A percentile compares a stretch with the other conserved stretches of the same genome.
Conservation (phyloP, 2,797 vertebrate species). For the Sphaeramia orbicularis region DNA sequence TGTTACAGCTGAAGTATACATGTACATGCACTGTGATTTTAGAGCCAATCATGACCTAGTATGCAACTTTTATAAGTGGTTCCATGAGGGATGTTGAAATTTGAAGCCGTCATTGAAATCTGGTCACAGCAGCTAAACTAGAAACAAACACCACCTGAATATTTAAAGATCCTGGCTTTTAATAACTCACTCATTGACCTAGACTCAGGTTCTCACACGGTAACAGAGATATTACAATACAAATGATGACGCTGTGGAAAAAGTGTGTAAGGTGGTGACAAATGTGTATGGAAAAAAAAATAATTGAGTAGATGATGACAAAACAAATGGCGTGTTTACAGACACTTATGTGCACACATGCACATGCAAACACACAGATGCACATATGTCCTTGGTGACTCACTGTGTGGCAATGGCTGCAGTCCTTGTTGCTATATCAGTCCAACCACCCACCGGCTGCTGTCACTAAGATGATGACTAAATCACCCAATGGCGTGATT, state of each 20-base stretch:
- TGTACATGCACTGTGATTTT: too few relatives aligned
- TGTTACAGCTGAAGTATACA: too few relatives aligned
- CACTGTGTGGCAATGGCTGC: constrained; percentile 47
- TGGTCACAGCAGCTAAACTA: too few relatives aligned
- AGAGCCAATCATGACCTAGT: too few relatives aligned
- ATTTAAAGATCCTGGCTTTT: too few relatives aligned
- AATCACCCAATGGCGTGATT: constrained; percentile 54
- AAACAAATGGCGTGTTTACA: constrained; percentile 44
- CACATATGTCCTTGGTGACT: constrained; percentile 61
- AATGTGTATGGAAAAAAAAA: constrained; percentile 5
- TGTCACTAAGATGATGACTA: constrained; percentile 62
- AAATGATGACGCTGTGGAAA: not conserved
- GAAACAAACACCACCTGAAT: too few relatives aligned
- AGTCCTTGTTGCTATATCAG: constrained; percentile 58
- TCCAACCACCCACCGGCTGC: constrained; percentile 65
- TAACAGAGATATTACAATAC: too few relatives aligned
- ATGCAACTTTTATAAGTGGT: too few relatives aligned
- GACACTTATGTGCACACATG: constrained; percentile 14
- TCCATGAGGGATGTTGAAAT: too few relatives aligned
- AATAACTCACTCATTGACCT: too few relatives aligned
- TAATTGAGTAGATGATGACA: not conserved
- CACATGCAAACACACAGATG: constrained; percentile 9
- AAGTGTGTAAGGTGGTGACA: not conserved
- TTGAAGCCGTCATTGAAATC: too few relatives aligned
- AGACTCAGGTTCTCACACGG: too few relatives aligned